Evolutionary conservation across 2,888 invertebrate genomes (phyloP), one percentile per base, ranked within the genome.

Genomic region (Orthosia incerta): DNA sequence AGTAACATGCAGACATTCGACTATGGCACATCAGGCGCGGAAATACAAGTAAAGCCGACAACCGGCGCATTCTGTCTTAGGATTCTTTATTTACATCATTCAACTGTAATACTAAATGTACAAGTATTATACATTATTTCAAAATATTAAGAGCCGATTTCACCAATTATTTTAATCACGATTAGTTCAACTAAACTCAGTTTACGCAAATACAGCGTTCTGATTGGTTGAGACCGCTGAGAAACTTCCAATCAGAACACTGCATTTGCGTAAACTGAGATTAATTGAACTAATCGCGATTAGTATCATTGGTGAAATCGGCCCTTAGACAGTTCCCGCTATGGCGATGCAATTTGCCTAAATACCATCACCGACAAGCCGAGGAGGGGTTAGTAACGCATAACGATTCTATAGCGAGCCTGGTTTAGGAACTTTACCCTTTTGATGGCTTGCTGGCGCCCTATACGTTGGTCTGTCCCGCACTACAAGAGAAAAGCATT

Each of bases 401-500:
- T 89, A 89, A 91, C 89, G 89, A 89, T 86, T 89, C 92, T 92
- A 93, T 88, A 91, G 89, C 91, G 91, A 91, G 91, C 90, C 90
- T 90, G 90, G 90, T 90, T 90, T 89, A 88, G 90, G 82, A 93
- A 95, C 94, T 89, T 96, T 96, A 96, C 96, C 96, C 95, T 94
- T 94, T 87, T 94, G 95, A 91, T 96, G 96, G 86, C 94, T 95
- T 89, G 94, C 86, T 86, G 96, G 96, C 93, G 93, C 93, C 92
- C 89, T 93, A 92, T 94, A 95, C 91, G 89, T 89, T 91, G 92
- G 92, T 89, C 93, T 93, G 93, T 90, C 93, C 91, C 92, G 90
- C 87, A 90, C 96, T 96, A 96, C 92, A 95, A 96, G 94, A 96
- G 90, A 95, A 96, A 95, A 90, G 92, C 91, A 94, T 89, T 95